These are phyloP conservation scores for Sebastes glaucus DNA, from an alignment of 2,797 vertebrate species.

Conservation along the genomic window DNA sequence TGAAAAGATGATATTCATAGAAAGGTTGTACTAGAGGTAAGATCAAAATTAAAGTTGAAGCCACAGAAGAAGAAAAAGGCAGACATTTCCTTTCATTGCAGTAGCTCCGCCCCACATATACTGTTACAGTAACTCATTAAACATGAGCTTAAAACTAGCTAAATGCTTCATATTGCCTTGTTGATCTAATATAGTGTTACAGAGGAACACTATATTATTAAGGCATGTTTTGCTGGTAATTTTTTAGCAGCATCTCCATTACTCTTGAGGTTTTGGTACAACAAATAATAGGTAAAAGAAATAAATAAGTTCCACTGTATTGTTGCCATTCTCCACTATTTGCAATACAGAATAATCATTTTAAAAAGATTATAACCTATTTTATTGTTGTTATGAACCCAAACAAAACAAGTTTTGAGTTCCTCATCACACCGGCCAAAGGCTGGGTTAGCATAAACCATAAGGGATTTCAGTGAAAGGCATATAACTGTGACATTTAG, in stretches of 20 bases:
- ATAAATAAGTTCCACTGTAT: slow-evolving; percentile 27
- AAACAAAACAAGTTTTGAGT: slow-evolving; percentile 31
- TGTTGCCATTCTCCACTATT: slow-evolving; percentile 44
- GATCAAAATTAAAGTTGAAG: slow-evolving; percentile 32
- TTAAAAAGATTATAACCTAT: slow-evolving; percentile 28
- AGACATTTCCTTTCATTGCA: slow-evolving; percentile 37
- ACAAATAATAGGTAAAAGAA: slow-evolving; percentile 1
- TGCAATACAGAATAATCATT: slow-evolving; percentile 66
- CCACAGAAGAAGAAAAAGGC: slow-evolving; percentile 46
- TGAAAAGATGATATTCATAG: slow-evolving; percentile 55
- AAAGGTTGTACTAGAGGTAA: slow-evolving; percentile 30
- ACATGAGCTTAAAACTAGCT: slow-evolving; percentile 23
- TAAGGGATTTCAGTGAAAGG: slow-evolving; percentile 63
- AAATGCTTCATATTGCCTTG: slow-evolving; percentile 39
- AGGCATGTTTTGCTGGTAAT: slow-evolving; percentile 31
- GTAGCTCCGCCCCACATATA: slow-evolving; percentile 18
- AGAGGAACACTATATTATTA: slow-evolving; percentile 9
- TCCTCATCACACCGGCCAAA: slow-evolving; percentile 47
- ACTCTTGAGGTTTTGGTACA: slow-evolving; percentile 26
- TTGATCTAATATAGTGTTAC: slow-evolving; percentile 33
- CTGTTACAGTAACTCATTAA: slow-evolving; percentile 25
- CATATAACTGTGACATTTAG: slow-evolving; percentile 77
- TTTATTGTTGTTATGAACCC: slow-evolving; percentile 38
- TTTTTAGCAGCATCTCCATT: slow-evolving; percentile 17
- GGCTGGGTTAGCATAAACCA: slow-evolving; percentile 46